Conservation (phyloP, 2,113 vertebrate genomes). For the Zapornia atra region DNA sequence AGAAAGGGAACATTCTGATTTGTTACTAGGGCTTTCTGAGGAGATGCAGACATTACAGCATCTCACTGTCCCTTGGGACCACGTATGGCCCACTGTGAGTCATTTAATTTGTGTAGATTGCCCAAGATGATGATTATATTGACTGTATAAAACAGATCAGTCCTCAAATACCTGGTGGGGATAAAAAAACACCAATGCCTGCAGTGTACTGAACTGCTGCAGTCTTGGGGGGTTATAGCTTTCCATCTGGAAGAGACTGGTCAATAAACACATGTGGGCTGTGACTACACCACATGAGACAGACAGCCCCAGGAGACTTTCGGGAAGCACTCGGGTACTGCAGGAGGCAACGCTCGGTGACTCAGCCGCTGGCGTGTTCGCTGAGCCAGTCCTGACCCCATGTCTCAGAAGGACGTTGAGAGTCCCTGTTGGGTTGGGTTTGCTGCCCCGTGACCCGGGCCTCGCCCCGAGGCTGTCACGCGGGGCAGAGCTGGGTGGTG, state of each 20-base stretch:
- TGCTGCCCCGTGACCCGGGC: background rate
- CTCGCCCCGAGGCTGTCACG: fast-evolving
- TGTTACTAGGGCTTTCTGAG: background rate
- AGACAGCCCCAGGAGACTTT: background rate
- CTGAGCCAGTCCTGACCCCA: background rate
- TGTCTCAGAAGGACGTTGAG: background rate
- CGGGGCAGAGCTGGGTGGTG: background rate
- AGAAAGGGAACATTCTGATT: fast-evolving
- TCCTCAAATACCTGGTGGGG: background rate
- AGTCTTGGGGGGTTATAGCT: background rate
- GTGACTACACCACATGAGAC: background rate
- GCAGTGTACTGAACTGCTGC: background rate
- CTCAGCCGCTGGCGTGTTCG: background rate
- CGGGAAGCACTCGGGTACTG: background rate
- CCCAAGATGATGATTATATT: background rate
- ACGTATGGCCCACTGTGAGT: background rate
- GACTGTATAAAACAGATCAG: background rate
- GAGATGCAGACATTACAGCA: conserved; percentile 42
- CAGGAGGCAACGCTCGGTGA: background rate
- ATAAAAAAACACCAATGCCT: background rate
- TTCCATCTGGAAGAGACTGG: background rate
- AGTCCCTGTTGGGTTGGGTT: fast-evolving
- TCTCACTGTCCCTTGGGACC: background rate
- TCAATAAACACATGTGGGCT: background rate
- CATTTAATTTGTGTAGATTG: background rate